Evolutionary conservation across 1,140 invertebrate genomes (phyloP), one percentile per base, ranked within the genome.

Genomic region (Drosophila bocqueti): DNA sequence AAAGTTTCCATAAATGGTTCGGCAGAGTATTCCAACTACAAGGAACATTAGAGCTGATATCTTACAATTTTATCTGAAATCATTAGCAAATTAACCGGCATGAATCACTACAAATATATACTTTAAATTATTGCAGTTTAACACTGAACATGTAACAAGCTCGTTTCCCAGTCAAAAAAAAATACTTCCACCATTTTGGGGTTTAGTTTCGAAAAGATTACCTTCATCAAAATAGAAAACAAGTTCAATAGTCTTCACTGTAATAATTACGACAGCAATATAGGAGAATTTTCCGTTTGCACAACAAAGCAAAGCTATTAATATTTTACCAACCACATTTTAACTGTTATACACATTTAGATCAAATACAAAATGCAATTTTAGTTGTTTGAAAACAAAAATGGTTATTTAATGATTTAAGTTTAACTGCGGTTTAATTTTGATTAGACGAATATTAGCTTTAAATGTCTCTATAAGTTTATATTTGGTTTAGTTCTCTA

Each of bases 191-290:
- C 11, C n/a, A 16, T 18, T 4, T 31, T 34, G 16, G 7, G 4
- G 1, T 38, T 50, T n/a, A 62, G 59, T 62, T 38, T n/a, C 4
- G 2, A 10, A 3, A 13, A 0, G 8, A 24, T 50, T 8, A 15
- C 10, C 8, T 26, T 21, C 10, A 10, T 29, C 4, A 1, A 16
- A 11, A 45, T 62, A 1, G 45, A 50, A 6, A 18, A 47, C 7
- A 71, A 71, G n/a, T 55, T 64, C 13, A 71, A 63, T 24, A 71
- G 38, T 38, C 60, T 71, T 26, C 31, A 21, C 21, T 69, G 67
- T 10, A 42, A 16, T 13, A 16, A 21, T 4, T 8, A 46, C 7
- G 40, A 36, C 5, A 21, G 16, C 26, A 11, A 43, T 2, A 34
- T 31, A 26, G 62, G 62, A 24, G 24, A 24, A 24, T 24, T 24